Conservation (phyloP, 2,888 invertebrate genomes). For the Pollenia amentaria region DNA sequence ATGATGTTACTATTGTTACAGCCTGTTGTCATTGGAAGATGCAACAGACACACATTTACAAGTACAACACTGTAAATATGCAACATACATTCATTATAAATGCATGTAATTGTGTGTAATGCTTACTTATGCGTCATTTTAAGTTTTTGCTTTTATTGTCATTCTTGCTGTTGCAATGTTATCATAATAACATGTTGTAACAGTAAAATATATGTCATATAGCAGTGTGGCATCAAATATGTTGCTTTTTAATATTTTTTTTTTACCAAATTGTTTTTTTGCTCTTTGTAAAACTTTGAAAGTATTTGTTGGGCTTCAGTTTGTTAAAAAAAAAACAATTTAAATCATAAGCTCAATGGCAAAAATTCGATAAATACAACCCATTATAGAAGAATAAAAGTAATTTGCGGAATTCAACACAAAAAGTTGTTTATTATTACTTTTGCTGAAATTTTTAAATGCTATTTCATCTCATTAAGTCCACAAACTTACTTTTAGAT, state of each 20-base stretch:
- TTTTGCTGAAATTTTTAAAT: too few species aligned
- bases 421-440: too few species aligned
- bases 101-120: constrained; percentile 6
- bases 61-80: constrained; percentile 5
- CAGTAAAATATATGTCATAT: constrained; percentile 57
- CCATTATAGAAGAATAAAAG: not conserved
- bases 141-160: not conserved
- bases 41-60: constrained; percentile 3
- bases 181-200: constrained; percentile 42
- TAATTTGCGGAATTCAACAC: too few species aligned
- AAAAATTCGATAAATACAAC: constrained; percentile 13
- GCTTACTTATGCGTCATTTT: not conserved
- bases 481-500: too few species aligned
- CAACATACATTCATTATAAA: constrained; percentile 2
- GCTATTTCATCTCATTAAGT: too few species aligned
- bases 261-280: constrained; percentile 36
- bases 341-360: constrained; percentile 39
- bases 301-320: constrained; percentile 11
- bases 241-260: constrained; percentile 37
- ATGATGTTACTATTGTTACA: not conserved
- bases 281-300: not conserved
- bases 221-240: constrained; percentile 46
- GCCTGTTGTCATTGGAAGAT: constrained; percentile 31
- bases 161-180: constrained; percentile 6
- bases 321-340: constrained; percentile 7